Evolutionary conservation across 2,888 invertebrate genomes (phyloP).

Genomic region (Gastrophysa polygoni): DNA sequence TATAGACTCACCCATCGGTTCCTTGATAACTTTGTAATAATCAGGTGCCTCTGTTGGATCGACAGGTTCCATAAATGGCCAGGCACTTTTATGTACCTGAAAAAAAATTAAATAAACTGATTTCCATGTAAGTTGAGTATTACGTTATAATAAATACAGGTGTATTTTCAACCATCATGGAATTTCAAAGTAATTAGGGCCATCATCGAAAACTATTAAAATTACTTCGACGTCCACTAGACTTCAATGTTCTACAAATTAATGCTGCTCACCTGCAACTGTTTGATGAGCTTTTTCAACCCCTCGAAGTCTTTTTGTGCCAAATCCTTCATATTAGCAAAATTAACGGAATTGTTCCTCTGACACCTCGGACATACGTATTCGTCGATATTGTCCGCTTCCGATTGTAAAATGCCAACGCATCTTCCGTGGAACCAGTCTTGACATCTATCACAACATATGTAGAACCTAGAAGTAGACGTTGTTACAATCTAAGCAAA

Average conservation of each 20-base stretch:
- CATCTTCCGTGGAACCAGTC: conserved; percentile 99
- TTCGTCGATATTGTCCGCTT: conserved; percentile 93
- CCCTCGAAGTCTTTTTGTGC: conserved; percentile 80
- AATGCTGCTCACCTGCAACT: conserved; percentile 83
- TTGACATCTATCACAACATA: conserved; percentile 98
- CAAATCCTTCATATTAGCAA: conserved; percentile 87
- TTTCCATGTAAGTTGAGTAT: too few relatives aligned
- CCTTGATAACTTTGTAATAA: conserved; percentile 94
- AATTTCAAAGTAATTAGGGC: too few relatives aligned
- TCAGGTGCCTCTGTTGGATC: conserved; percentile 95
- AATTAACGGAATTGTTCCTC: conserved; percentile 85
- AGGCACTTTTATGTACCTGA: conserved; percentile 92
- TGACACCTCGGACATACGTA: conserved; percentile 97
- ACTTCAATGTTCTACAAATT: too few relatives aligned
- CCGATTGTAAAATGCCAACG: conserved; percentile 92
- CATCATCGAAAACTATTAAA: too few relatives aligned
- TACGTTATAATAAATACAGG: too few relatives aligned
- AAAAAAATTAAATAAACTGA: too few relatives aligned
- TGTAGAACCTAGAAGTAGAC: conserved; percentile 80
- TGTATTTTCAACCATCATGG: too few relatives aligned
- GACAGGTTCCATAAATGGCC: conserved; percentile 98
- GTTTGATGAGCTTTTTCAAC: conserved; percentile 84
- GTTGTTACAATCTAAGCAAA: too few relatives aligned
- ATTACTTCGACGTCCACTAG: too few relatives aligned
- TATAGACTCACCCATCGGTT: conserved; percentile 85